A percentile compares a stretch with the other conserved stretches of the same genome.
Evolutionary conservation across 2,113 vertebrate genomes (phyloP).

Genomic region (Heterochromis multidens): DNA sequence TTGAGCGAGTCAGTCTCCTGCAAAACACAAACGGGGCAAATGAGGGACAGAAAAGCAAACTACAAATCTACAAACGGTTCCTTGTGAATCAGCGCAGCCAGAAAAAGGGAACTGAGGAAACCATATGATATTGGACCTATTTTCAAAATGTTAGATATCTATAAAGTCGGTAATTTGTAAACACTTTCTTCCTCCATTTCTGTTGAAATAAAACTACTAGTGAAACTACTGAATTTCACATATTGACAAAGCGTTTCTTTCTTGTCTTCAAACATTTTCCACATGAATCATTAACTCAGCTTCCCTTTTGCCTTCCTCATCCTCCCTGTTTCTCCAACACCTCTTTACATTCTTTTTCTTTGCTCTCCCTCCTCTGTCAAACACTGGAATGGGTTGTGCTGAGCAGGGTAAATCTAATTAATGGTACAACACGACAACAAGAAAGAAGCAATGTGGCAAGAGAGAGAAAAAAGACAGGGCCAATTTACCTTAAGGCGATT

Average conservation of each 20-base stretch:
- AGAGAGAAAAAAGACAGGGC: conserved; percentile 17
- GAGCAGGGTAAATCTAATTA: conserved; percentile 73
- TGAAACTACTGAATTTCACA: not conserved
- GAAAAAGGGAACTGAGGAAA: not conserved
- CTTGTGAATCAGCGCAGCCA: not conserved
- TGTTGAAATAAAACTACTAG: not conserved
- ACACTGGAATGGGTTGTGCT: conserved; percentile 51
- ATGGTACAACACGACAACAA: conserved; percentile 62
- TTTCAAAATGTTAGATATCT: not conserved
- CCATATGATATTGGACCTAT: not conserved
- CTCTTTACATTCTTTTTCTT: not conserved
- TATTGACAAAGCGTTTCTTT: not conserved
- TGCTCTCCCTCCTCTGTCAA: conserved; percentile 28
- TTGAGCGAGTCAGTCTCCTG: conserved; percentile 84
- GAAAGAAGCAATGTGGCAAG: conserved; percentile 50
- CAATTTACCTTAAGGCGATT: conserved; percentile 59
- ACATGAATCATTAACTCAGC: conserved; percentile 4
- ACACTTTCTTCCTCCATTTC: not conserved
- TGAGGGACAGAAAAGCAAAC: not conserved
- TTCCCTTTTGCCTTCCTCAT: not conserved
- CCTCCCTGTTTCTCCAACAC: not conserved
- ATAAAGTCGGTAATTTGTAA: not conserved
- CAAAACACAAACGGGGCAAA: not conserved
- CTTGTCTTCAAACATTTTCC: conserved; percentile 24
- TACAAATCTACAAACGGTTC: not conserved